Percentiles rank a stretch among this genome's conserved stretches.
These are phyloP conservation scores for Heteromyza rotundicornis DNA, from an alignment of 2,888 invertebrate genomes.

Conservation along the genomic window DNA sequence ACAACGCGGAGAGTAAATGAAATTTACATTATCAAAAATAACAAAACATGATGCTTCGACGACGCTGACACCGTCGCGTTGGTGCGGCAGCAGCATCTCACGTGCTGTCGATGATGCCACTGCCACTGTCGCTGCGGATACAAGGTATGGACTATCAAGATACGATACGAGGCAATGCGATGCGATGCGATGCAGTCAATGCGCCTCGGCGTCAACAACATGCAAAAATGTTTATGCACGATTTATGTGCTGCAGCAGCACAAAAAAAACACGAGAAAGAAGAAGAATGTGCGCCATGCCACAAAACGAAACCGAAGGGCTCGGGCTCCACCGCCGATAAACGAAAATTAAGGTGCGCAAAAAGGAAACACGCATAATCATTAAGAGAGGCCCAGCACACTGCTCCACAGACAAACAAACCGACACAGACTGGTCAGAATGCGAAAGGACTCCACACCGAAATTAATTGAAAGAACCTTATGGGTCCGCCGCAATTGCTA, in stretches of 20 bases:
- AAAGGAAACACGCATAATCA: slow-evolving; percentile 25
- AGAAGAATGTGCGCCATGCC: slow-evolving; percentile 16
- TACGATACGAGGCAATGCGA: too few relatives aligned
- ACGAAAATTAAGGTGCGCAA: slow-evolving; percentile 26
- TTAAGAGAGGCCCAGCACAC: slow-evolving; percentile 10
- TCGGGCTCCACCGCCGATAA: neutral
- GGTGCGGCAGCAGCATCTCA: too few relatives aligned
- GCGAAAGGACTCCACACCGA: slow-evolving; percentile 7
- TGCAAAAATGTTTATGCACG: slow-evolving; percentile 34
- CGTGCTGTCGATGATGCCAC: neutral
- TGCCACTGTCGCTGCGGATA: too few relatives aligned
- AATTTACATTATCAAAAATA: slow-evolving; percentile 12
- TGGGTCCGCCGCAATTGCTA: slow-evolving; percentile 10
- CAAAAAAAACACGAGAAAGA: slow-evolving; percentile 13
- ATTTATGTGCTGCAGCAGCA: slow-evolving; percentile 26
- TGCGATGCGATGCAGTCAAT: neutral
- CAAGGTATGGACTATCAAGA: neutral
- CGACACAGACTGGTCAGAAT: neutral
- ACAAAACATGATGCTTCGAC: slow-evolving; percentile 4
- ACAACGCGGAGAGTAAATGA: slow-evolving; percentile 3
- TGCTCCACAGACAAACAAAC: neutral
- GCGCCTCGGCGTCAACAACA: slow-evolving; percentile 24
- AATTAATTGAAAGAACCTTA: slow-evolving; percentile 26
- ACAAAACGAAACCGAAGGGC: neutral
- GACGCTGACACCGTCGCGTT: neutral